Evolutionary conservation across 2,888 invertebrate genomes (phyloP), one percentile per base, ranked within the genome.

Genomic region (Andricus quercusramuli): DNA sequence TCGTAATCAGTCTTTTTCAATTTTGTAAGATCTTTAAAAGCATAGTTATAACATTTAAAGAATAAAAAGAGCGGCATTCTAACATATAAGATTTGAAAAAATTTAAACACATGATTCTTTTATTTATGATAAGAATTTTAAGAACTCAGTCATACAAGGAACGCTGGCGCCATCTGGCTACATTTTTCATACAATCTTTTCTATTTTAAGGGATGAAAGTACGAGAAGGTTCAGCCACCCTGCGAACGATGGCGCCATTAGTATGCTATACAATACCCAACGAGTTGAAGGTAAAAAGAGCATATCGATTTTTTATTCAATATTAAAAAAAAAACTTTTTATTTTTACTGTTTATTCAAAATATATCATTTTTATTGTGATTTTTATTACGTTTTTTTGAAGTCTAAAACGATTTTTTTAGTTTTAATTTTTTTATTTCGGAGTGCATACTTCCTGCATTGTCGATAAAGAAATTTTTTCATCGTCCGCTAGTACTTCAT

Each of bases 221-320:
- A 41, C 68, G 51, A 62, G 20, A 17, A 77, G 87, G 88, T 91
- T 91, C 85, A 67, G 0, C 79, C 29, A 78, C 78, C 77, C 76
- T 78, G 82, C 80, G 85, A 77, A n/a, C 79, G 91, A 91, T 91
- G 91, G 90, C 91, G 89, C 89, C 87, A 87, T 85, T n/a, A 51
- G 78, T 66, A 44, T 22, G 1, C 9, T 56, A 74, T 32, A 4
- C 13, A 32, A 32, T 74, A 74, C 20, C 74, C 74, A 29, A 51
- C 0, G 47, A 79, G 78, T 79, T n/a, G 70, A 25, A 22, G n/a
- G 5, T 32, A 59, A 44, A 66, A 81, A 80, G 11, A 5, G n/a
- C 22, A 25, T 68, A 81, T 82, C 47, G 78, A 83, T 81, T 80
- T 59, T 79, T 51, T 81, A 80, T 64, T 76, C 32, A 74, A 70